Evolutionary conservation across 2,113 vertebrate genomes (phyloP).

Genomic region (Bujurquina vittata): DNA sequence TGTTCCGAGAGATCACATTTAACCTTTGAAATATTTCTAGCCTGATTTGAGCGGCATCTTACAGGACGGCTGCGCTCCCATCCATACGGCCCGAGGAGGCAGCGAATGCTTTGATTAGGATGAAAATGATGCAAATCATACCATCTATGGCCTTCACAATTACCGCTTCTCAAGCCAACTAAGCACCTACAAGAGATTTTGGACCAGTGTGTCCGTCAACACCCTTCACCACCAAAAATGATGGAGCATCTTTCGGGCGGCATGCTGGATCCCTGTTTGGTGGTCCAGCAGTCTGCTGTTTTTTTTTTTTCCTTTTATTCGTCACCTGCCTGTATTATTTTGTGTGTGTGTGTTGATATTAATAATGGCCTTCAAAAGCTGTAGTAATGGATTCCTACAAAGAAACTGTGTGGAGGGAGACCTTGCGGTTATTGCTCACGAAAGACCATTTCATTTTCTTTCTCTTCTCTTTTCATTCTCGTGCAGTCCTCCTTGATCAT

Average conservation of each 20-base stretch:
- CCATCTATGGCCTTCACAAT: background rate
- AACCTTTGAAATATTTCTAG: background rate
- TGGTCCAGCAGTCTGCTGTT: background rate
- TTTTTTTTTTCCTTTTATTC: background rate
- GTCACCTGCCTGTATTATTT: background rate
- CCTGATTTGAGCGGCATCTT: background rate
- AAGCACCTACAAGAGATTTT: background rate
- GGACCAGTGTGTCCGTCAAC: background rate
- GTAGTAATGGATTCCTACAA: conserved; percentile 5
- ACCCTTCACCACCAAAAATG: background rate
- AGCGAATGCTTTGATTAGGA: background rate
- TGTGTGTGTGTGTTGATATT: background rate
- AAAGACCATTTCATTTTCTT: conserved; percentile 33
- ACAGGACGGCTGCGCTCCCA: background rate
- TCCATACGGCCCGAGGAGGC: background rate
- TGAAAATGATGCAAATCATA: background rate
- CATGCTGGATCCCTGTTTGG: background rate
- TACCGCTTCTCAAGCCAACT: background rate
- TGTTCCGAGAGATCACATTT: background rate
- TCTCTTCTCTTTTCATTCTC: conserved; percentile 26
- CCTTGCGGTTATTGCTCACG: conserved; percentile 19
- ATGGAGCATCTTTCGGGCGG: background rate
- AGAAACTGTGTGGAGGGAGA: background rate
- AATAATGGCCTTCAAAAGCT: conserved; percentile 33
- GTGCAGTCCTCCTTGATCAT: conserved; percentile 19